Conservation (phyloP, 2,113 vertebrate species). For the Canis aureus region DNA sequence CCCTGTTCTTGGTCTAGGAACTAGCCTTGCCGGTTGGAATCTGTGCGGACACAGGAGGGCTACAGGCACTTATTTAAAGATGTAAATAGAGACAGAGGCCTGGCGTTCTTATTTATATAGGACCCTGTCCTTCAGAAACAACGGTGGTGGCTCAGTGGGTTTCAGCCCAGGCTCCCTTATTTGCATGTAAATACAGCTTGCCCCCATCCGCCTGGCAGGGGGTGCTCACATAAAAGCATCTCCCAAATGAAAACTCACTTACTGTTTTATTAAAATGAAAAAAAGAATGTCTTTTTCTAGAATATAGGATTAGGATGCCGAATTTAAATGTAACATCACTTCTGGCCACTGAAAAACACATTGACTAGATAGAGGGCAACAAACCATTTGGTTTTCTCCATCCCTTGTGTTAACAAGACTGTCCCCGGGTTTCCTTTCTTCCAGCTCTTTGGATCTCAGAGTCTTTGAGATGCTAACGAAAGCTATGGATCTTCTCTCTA, state of each 20-base stretch:
- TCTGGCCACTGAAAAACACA: background rate
- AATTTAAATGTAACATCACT: background rate
- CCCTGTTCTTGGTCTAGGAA: conserved; percentile 32
- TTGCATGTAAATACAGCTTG: background rate
- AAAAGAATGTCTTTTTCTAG: background rate
- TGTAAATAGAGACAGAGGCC: background rate
- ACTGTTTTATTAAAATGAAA: background rate
- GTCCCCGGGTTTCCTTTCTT: background rate
- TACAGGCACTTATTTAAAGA: background rate
- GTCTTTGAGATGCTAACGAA: background rate
- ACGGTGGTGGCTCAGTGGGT: background rate
- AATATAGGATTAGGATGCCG: background rate
- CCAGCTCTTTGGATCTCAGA: background rate
- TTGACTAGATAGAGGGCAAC: background rate
- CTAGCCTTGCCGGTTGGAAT: conserved; percentile 41
- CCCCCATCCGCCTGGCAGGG: background rate
- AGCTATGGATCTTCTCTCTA: background rate
- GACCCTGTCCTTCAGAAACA: background rate
- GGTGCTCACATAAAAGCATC: background rate
- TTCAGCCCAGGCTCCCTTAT: background rate
- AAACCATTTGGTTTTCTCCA: background rate
- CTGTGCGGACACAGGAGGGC: background rate
- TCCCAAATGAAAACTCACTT: background rate
- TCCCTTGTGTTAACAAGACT: background rate
- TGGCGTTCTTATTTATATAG: background rate